Conservation (phyloP, 2,797 vertebrate genomes). For the Myotis findleyi region DNA sequence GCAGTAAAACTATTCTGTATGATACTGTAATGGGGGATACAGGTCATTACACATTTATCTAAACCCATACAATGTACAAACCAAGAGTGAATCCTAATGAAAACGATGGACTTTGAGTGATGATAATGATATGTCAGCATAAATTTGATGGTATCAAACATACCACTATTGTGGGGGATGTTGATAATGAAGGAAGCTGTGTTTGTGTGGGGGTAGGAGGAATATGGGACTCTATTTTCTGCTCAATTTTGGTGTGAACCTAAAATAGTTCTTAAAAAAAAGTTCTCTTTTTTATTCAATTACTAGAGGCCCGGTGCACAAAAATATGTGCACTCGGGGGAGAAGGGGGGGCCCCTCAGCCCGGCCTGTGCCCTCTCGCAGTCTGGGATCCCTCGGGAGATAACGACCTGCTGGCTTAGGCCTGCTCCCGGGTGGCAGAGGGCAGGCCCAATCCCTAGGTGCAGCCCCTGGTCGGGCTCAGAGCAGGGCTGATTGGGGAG, state of each 20-base stretch:
- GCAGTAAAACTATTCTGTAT: neutral
- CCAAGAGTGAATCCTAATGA: neutral
- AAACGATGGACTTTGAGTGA: neutral
- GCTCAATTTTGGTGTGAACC: neutral
- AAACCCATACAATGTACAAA: constrained; percentile 1
- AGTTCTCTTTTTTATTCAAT: neutral
- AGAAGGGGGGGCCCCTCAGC: no score
- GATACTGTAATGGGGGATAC: neutral
- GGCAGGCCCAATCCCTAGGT: no score
- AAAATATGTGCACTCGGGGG: no score
- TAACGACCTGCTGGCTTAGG: no score
- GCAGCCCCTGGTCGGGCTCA: no score
- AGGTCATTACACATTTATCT: neutral
- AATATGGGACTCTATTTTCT: neutral
- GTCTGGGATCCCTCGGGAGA: no score
- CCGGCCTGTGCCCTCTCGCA: no score
- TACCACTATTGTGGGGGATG: neutral
- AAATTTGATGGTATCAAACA: neutral
- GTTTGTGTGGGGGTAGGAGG: neutral
- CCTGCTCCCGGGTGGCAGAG: no score
- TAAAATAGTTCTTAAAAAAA: constrained; percentile 53
- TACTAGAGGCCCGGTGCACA: neutral
- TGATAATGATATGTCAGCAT: neutral
- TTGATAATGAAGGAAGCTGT: neutral
- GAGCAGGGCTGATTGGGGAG: no score